Evolutionary conservation across 2,888 invertebrate genomes (phyloP).

Genomic region (Priapulus caudatus): DNA sequence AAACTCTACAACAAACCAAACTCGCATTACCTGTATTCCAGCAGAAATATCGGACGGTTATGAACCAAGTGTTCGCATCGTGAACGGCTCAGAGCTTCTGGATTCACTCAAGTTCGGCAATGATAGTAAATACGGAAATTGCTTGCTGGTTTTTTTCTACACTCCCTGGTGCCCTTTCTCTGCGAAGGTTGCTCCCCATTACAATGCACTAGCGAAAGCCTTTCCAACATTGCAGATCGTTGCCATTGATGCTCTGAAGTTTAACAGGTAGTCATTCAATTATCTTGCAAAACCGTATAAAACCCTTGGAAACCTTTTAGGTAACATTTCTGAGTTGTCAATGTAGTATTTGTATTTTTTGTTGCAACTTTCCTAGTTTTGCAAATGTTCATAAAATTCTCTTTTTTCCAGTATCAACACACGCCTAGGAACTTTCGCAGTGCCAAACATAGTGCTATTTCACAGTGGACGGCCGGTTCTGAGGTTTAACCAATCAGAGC

Average conservation of each 20-base stretch:
- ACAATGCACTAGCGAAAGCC: slow-evolving; percentile 72
- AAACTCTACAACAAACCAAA: too few species aligned
- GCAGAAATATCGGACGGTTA: not conserved
- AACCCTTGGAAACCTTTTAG: not conserved
- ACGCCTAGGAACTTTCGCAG: slow-evolving; percentile 77
- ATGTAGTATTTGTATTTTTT: not conserved
- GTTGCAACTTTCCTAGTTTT: too few species aligned
- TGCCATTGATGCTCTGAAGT: slow-evolving; percentile 65
- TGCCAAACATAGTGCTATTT: slow-evolving; percentile 75
- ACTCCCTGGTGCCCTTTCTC: slow-evolving; percentile 81
- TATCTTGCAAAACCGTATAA: not conserved
- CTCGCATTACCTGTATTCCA: not conserved
- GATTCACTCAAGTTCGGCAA: slow-evolving; percentile 52
- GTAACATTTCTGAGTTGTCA: not conserved
- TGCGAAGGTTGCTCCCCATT: slow-evolving; percentile 73
- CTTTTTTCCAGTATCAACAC: slow-evolving; percentile 52
- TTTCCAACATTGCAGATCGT: slow-evolving; percentile 76
- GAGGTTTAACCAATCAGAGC: slow-evolving; percentile 68
- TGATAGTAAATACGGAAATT: slow-evolving; percentile 46
- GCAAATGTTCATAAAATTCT: too few species aligned
- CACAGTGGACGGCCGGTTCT: slow-evolving; percentile 75
- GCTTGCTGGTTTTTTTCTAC: slow-evolving; percentile 69
- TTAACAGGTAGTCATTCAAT: slow-evolving; percentile 47
- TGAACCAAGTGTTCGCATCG: slow-evolving; percentile 44
- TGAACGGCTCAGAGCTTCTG: slow-evolving; percentile 57